Base-by-base conservation (phyloP, 2,888 invertebrate species). In the Cancer borealis region DNA sequence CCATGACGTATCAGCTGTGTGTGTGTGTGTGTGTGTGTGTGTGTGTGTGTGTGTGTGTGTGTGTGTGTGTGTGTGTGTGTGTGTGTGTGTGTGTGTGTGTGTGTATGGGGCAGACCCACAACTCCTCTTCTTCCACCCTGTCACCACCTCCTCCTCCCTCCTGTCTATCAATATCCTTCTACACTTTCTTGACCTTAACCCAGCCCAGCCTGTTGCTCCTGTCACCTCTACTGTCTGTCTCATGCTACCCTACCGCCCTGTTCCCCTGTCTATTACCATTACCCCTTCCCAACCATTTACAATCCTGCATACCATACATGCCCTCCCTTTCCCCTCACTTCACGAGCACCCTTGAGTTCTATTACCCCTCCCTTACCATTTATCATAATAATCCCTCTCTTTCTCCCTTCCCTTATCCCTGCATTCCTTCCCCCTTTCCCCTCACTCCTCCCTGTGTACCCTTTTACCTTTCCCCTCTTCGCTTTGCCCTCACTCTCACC, bases 41-140 rank as follows among this genome's bases (percentile, higher is more conserved):
- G 60, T 66, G 60, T 66, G 60, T 66, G 60, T 66, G 60, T 66
- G 60, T 66, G 60, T 66, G 60, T 66, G 60, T 66, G 60, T 66
- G 60, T 66, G 60, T 66, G 60, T 49, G 49, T 49, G 49, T 49
- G 49, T 49, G 49, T 49, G 49, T 54, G 14, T 14, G 12, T 10
- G 54, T n/a, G 5, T n/a, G 66, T 66, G 66, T 66, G 66, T 66
- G 66, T 66, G 66, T 66, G 66, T 66, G 66, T 66, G 66, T 66
- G 66, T 66, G 66, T 66, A n/a, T 66, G 66, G n/a, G 66, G 47
- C 46, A 46, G 47, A 1, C 46, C 45, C 88, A 88, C 39, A 21
- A 21, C 5, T 17, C 88, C 39, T 8, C 5, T 14, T 12, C 45
- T 3, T 39, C 46, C 39, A 30, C 45, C 87, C 26, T 87, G 45